Evolutionary conservation across 30 jellyfish, hydroid and myxozoan genomes (phyloP), one percentile per base, ranked within the genome.

Genomic region (Phacellophora camtschatica): DNA sequence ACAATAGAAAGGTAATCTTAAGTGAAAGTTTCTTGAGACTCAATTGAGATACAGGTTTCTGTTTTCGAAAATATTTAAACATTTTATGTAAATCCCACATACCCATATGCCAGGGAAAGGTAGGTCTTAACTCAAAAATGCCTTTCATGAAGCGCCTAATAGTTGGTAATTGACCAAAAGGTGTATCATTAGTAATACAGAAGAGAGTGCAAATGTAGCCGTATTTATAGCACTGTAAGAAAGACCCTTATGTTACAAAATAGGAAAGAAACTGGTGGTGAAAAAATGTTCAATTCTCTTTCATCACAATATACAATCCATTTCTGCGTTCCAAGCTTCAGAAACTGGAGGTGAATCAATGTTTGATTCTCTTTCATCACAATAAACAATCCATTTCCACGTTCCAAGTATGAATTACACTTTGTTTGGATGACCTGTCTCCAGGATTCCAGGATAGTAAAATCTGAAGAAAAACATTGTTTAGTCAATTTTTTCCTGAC

Each of bases 301-400:
- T 2, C 71, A 1, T 43, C 27, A 27, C 84, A 71, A 48, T 42
- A 43, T 71, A 42, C 71, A 71, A 71, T 12, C 84, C 84, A 71
- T 61, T 42, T 43, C 39, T 71, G 48, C 13, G 51, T 5, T n/a
- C n/a, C n/a, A n/a, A n/a, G n/a, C n/a, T n/a, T n/a, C n/a, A 45
- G 84, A 20, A 5, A 71, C 5, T 23, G 73, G 72, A 32, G 84
- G 54, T 24, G 84, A 2, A 2, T 20, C 72, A 7, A 22, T 18
- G 13, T 24, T 8, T 20, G 16, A 15, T 19, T 53, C 18, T 3
- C 42, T 43, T 71, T 2, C 71, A 1, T 43, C 27, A 27, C 84
- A 71, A 48, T 42, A 43, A 42, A 42, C 71, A 71, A 71, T 12
- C 84, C 84, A 71, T 61, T 42, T 43, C 39, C 48, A 28, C 13